Evolutionary conservation across 2,113 vertebrate genomes (phyloP), one percentile per base, ranked within the genome.

Genomic region (Saimiri boliviensis): DNA sequence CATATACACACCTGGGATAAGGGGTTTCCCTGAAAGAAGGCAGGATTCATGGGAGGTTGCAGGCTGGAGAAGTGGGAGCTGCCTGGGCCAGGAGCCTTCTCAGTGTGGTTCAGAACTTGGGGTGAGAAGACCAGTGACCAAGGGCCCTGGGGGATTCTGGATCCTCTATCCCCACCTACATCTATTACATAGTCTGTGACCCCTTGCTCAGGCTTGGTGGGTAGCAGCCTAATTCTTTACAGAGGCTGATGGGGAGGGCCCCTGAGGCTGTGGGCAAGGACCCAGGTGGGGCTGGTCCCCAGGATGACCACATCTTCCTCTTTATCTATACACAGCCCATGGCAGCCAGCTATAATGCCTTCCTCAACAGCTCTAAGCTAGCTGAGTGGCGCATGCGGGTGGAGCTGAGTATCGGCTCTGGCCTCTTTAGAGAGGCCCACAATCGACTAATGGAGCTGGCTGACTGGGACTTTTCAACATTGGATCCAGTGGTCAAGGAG

Each of bases 361-460:
- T 99, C 70, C 97, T 97, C 1, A 94, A 82, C 27, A 98, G 96
- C 0, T 95, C 98, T 1, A 98, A 96, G 96, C 97, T 99, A 95
- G 95, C 47, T 0, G 98, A 98, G 30, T 99, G 99, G 99, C 98
- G 98, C 52, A 98, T 98, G 35, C 95, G 99, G 3, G 89, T 99
- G 80, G 98, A 99, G 93, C 93, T 98, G 74, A 97, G 76, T 27
- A 30, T 99, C 0, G 99, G 98, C 0, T 95, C 97, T 21, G 96
- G 98, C 49, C 93, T 98, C 91, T 99, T 99, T 30, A 98, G 98
- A 40, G 98, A 99, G 89, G 98, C 98, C n/a, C 98, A 99, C 3
- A 89, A 98, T 30, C 23, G 66, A 63, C 90, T 99, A 91, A 96
- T 98, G 95, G 97, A 98, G 6, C 20, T 95, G 42, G 70, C 89